Base-by-base conservation (phyloP, 2,797 vertebrate species). In the Trachops cirrhosus region DNA sequence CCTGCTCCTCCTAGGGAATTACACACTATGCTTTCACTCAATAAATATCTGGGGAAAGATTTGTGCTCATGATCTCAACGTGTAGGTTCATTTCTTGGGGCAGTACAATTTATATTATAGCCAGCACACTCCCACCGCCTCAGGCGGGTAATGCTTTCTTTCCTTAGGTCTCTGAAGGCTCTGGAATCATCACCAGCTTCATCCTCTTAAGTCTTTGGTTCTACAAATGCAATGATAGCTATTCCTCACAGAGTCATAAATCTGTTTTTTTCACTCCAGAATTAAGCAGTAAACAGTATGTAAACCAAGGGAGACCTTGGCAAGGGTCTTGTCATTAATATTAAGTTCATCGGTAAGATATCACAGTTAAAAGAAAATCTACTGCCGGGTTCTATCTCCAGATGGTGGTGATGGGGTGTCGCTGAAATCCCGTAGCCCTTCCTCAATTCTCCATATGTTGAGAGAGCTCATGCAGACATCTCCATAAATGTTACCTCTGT, bases 331-430 rank as follows among this genome's bases (percentile, higher is more conserved):
- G 80, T 92, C 84, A 89, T 93, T 93, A 93, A 94, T 94, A 89
- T 77, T 67, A 96, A 96, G 91, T 93, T 96, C 57, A 94, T 86
- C 70, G 37, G 86, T 88, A 87, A 95, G 85, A 71, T 84, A 89
- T 46, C 67, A 96, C 26, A 85, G 94, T 78, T 94, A 57, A 94
- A 64, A 73, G 71, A 89, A 91, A 91, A 89, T 44, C 68, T 87
- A 86, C 85, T 37, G 68, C 78, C 46, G 84, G 62, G 37, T 90
- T 93, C 93, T 44, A 15, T 83, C 94, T 97, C 97, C 97, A 97
- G 97, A 98, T 97, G 97, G 97, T 93, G 46, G 54, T 86, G 95
- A 94, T 73, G 70, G 93, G 93, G 64, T 89, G 97, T 93, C 96
- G 91, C 34, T 97, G 96, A 96, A 96, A 90, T 91, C 87, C 91